Evolutionary conservation across 2,797 vertebrate species (phyloP).

Genomic region (Neosilurus hyrtlii): DNA sequence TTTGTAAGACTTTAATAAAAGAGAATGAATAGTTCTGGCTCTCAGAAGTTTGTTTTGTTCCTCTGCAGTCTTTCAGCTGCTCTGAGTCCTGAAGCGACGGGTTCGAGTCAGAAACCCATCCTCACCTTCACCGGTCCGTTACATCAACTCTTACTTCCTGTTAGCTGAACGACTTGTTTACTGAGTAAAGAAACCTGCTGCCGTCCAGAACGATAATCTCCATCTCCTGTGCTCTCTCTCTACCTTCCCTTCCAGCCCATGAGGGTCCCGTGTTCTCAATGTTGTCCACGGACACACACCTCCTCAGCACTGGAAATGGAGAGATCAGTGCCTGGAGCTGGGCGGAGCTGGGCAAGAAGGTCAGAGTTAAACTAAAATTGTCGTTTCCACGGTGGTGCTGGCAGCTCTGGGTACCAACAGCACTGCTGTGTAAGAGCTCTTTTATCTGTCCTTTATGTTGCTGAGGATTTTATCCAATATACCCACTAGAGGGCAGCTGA

Average conservation of each 20-base stretch:
- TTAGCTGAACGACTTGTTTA: neutral
- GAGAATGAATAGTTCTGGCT: neutral
- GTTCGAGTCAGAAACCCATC: constrained; percentile 76
- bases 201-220: neutral
- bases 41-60: neutral
- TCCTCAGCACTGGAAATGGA: constrained; percentile 77
- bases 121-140: constrained; percentile 77
- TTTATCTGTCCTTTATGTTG: no score
- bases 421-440: no score
- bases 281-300: constrained; percentile 75
- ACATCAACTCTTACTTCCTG: neutral
- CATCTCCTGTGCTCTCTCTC: neutral
- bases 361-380: constrained; percentile 40
- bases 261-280: constrained; percentile 83
- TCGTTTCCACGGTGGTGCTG: neutral
- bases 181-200: neutral
- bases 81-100: constrained; percentile 82
- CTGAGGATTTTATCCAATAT: no score
- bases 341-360: constrained; percentile 85
- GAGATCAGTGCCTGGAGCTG: constrained; percentile 87
- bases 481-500: no score
- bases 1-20: neutral
- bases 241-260: constrained; percentile 70
- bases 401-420: neutral
- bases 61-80: constrained; percentile 78